phyloP scores from a whole-genome alignment of 2,113 vertebrate species.

The Pseudorhombus dupliciocellatus region DNA sequence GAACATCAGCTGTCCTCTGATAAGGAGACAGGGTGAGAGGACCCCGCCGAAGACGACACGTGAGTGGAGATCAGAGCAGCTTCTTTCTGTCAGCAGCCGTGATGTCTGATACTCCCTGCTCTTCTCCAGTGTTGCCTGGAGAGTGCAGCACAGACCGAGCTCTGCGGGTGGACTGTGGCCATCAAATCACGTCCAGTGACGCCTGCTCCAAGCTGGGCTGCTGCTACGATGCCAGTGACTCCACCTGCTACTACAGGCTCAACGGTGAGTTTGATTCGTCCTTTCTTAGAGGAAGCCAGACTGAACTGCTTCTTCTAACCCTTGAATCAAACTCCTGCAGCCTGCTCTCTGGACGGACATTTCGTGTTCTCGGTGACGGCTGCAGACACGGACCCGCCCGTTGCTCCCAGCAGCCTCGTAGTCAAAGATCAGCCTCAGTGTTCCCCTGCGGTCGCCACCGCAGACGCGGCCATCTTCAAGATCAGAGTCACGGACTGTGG shows the following conservation, averaged over 20 bases:
- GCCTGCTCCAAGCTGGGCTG: slow-evolving; percentile 68
- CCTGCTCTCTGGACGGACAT: slow-evolving; percentile 75
- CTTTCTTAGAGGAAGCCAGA: too few species aligned
- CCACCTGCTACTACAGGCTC: slow-evolving; percentile 70
- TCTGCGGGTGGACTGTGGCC: slow-evolving; percentile 64
- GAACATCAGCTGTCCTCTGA: slow-evolving; percentile 74
- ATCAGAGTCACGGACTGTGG: slow-evolving; percentile 71
- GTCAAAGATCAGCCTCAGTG: slow-evolving; percentile 68
- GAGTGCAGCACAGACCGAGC: slow-evolving; percentile 42
- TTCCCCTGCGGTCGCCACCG: slow-evolving; percentile 52
- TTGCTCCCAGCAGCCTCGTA: slow-evolving; percentile 51
- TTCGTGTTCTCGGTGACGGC: slow-evolving; percentile 73
- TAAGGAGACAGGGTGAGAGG: slow-evolving; percentile 22
- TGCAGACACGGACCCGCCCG: slow-evolving; percentile 32
- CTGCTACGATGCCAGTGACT: slow-evolving; percentile 59
- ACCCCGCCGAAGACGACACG: background rate
- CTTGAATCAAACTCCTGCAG: slow-evolving; percentile 29
- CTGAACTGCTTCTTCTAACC: background rate
- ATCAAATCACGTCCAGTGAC: slow-evolving; percentile 17
- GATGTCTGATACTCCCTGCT: background rate
- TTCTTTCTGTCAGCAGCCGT: too few species aligned
- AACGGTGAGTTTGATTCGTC: slow-evolving; percentile 52
- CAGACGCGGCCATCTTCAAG: slow-evolving; percentile 69
- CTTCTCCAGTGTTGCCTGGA: slow-evolving; percentile 43
- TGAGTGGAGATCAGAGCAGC: slow-evolving; percentile 36